Conservation (phyloP, 2,797 vertebrate species). For the Caiman crocodilus region DNA sequence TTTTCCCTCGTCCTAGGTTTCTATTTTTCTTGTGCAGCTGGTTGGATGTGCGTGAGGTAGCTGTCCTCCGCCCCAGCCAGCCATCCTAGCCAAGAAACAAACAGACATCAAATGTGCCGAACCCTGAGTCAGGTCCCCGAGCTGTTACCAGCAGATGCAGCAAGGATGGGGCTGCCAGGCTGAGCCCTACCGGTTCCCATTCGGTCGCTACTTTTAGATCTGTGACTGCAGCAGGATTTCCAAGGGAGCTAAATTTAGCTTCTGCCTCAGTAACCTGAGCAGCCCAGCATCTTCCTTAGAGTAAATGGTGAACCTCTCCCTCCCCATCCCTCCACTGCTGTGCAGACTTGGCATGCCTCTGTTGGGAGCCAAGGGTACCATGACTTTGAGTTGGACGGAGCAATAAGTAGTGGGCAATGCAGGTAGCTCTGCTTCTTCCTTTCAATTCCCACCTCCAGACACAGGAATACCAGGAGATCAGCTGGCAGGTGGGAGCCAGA, state of each 20-base stretch:
- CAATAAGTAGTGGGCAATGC: background rate
- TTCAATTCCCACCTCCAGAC: background rate
- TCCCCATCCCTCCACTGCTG: background rate
- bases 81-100: background rate
- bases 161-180: background rate
- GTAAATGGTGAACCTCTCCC: fast-evolving
- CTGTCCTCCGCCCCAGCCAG: too few relatives aligned
- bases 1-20: fast-evolving
- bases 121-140: background rate
- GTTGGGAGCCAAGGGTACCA: background rate
- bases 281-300: background rate
- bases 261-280: background rate
- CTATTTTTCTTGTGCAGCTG: fast-evolving
- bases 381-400: background rate
- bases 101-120: background rate
- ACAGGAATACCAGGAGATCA: background rate
- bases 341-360: fast-evolving
- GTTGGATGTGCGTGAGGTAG: fast-evolving
- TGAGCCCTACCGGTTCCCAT: fast-evolving
- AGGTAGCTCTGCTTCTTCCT: background rate
- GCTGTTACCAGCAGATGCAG: background rate
- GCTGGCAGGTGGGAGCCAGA: background rate
- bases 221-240: background rate
- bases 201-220: background rate
- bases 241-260: background rate